Evolutionary conservation across 2,797 vertebrate genomes (phyloP).

Genomic region (Pempheris klunzingeri): DNA sequence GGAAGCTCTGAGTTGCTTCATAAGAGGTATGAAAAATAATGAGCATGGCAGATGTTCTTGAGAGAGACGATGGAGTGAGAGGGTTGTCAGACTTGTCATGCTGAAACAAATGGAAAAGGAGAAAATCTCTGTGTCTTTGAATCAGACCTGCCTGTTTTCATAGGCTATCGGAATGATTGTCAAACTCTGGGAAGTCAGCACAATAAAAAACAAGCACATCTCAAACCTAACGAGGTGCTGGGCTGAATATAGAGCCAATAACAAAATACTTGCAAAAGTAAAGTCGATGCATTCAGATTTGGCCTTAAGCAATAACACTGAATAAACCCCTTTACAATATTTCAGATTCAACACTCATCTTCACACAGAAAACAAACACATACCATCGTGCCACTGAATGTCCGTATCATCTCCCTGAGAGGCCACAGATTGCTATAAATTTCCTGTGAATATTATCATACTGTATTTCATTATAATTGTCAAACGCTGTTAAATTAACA

Average conservation of each 20-base stretch:
- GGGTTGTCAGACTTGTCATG: conserved; percentile 62
- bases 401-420: conserved; percentile 15
- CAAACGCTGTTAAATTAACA: no score
- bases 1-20: conserved; percentile 23
- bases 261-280: conserved; percentile 13
- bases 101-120: conserved; percentile 36
- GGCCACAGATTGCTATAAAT: no score
- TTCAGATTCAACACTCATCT: conserved; percentile 24
- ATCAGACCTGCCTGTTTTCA: conserved; percentile 63
- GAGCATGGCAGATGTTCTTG: conserved; percentile 35
- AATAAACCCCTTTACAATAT: conserved; percentile 18
- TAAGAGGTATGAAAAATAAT: conserved; percentile 49
- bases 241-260: background rate
- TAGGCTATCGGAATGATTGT: conserved; percentile 57
- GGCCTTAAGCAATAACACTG: background rate
- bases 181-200: conserved; percentile 18
- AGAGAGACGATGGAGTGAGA: conserved; percentile 46
- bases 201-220: conserved; percentile 25
- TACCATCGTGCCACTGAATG: background rate
- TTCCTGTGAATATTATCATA: no score
- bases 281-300: background rate
- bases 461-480: no score
- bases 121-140: conserved; percentile 49
- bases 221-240: conserved; percentile 9
- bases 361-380: conserved; percentile 25